phyloP scores from a whole-genome alignment of 2,888 invertebrate species.

The Megastigmus dorsalis region DNA sequence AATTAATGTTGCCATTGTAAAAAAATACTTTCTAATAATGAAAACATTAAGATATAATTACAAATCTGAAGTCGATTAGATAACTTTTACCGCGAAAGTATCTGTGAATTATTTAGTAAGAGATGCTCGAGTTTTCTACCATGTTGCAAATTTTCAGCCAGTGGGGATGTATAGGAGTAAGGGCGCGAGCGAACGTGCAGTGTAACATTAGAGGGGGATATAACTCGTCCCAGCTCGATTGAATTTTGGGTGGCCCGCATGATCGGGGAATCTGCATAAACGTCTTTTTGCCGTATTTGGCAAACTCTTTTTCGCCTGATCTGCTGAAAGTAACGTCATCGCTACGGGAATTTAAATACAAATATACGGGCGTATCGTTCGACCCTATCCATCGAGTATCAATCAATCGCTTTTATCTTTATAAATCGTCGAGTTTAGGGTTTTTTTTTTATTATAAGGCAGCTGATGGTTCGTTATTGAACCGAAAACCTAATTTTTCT shows the following conservation, averaged over 20 bases:
- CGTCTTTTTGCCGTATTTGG: conserved; percentile 57
- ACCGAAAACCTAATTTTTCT: too few species aligned
- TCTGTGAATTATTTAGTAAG: not conserved
- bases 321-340: not conserved
- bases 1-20: too few species aligned
- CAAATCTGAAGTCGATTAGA: too few species aligned
- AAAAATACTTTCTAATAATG: too few species aligned
- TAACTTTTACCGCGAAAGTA: too few species aligned
- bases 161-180: not conserved
- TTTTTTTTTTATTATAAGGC: too few species aligned
- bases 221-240: not conserved
- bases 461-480: too few species aligned
- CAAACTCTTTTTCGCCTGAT: conserved; percentile 41
- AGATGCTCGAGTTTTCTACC: not conserved
- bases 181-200: too few species aligned
- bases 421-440: too few species aligned
- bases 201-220: not conserved
- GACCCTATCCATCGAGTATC: not conserved
- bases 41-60: too few species aligned
- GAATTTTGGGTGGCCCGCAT: conserved; percentile 61
- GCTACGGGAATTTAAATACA: not conserved
- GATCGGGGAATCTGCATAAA: conserved; percentile 62
- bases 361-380: not conserved
- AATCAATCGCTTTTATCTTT: not conserved
- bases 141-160: conserved; percentile 6